Base-by-base conservation (phyloP, 2,797 vertebrate genomes). In the Arnoldichthys spilopterus region DNA sequence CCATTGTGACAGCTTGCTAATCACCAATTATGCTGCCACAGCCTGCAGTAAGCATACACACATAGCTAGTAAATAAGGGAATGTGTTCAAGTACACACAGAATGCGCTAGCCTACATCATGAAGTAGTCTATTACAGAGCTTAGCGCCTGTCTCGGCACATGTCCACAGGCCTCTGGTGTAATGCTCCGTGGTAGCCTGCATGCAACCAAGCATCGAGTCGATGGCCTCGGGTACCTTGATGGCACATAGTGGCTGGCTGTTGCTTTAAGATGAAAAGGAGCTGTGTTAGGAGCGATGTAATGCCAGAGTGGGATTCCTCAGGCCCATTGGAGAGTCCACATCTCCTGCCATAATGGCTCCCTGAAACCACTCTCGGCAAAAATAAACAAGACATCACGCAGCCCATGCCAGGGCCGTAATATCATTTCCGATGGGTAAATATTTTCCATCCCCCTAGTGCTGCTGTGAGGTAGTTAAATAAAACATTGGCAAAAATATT, bases 401-500 rank as follows among this genome's bases (percentile, higher is more conserved):
- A 69, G 74, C 78, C 74, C 63, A 40, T 59, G 74, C 58, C 54
- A 72, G 40, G 30, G 72, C 69, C 63, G 51, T 86, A 79, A 83
- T 82, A 85, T 85, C 63, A 76, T 86, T 80, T 86, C 84, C 76
- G 66, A 71, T 82, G 78, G 81, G 78, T 85, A 84, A 83, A 85
- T 76, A 69, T 80, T 84, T 79, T 83, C 72, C 74, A 79, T 83
- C 72, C 62, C 82, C 73, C 40, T 43, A 59, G 78, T 70, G 72
- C 76, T 81, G 84, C 80, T 84, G 54, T 76, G 77, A 78, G 78
- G 63, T 72, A 72, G 79, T 82, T 81, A 85, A 85, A 85, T 85
- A 85, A 88, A 88, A 85, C 81, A 85, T 85, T 7, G 62, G 26
- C 73, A 53, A 64, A 84, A 87, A 83, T 83, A 85, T 85, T 61